A percentile compares a stretch with the other conserved stretches of the same genome.
Conservation (phyloP, 2,113 vertebrate species). For the Lophotis ruficrista region DNA sequence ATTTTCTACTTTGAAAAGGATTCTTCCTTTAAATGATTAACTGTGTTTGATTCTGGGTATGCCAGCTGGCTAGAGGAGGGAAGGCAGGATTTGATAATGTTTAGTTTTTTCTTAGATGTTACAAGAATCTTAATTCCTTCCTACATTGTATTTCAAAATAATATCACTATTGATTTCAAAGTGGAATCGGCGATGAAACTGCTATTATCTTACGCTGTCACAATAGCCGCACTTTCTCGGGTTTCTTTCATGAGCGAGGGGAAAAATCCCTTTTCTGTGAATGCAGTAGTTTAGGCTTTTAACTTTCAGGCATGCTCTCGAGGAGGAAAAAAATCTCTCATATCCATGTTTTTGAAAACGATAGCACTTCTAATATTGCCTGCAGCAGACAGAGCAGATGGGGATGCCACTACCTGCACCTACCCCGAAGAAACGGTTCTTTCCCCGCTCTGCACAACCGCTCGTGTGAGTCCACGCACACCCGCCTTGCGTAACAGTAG, state of each 20-base stretch:
- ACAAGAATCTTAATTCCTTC: slow-evolving; percentile 51
- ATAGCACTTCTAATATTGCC: neutral
- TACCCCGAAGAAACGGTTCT: neutral
- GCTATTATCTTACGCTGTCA: slow-evolving; percentile 52
- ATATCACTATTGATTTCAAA: slow-evolving; percentile 67
- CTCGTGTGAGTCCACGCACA: neutral
- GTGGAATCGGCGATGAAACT: slow-evolving; percentile 18
- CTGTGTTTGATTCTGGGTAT: slow-evolving; percentile 61
- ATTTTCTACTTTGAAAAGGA: slow-evolving; percentile 76
- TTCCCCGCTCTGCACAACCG: neutral
- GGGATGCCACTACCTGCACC: neutral
- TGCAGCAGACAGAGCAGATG: neutral
- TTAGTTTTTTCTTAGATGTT: slow-evolving; percentile 53
- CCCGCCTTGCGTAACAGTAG: neutral
- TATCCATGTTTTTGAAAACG: neutral
- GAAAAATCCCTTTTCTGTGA: slow-evolving; percentile 40
- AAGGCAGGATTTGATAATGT: slow-evolving; percentile 68
- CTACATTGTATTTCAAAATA: slow-evolving; percentile 52
- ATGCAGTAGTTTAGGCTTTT: slow-evolving; percentile 37
- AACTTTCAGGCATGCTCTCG: slow-evolving; percentile 32
- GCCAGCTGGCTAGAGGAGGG: slow-evolving; percentile 63
- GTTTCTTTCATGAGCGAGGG: slow-evolving; percentile 50
- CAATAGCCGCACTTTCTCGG: slow-evolving; percentile 54
- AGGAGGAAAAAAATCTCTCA: slow-evolving; percentile 5
- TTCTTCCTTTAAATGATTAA: slow-evolving; percentile 74